These are phyloP conservation scores for Drosophila nigricruria DNA, from an alignment of 2,888 invertebrate species.

Conservation along the genomic window DNA sequence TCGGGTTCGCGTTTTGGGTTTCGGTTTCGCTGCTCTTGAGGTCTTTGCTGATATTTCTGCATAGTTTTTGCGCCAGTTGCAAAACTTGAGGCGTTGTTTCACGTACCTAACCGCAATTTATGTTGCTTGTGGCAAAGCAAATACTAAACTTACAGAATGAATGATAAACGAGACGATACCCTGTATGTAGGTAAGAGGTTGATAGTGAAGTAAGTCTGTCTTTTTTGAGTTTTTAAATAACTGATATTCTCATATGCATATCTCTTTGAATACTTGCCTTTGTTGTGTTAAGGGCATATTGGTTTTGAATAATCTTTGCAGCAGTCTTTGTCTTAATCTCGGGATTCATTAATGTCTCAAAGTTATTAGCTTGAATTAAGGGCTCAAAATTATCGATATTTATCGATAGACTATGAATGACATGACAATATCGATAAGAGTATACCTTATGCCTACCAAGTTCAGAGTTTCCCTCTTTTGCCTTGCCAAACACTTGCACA, in stretches of 20 bases:
- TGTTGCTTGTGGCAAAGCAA: constrained; percentile 60
- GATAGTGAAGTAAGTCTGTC: too few species aligned
- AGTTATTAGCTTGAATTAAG: too few species aligned
- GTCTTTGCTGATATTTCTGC: constrained; percentile 62
- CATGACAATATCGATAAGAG: not conserved
- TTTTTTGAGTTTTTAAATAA: too few species aligned
- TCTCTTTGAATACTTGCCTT: too few species aligned
- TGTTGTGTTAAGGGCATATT: too few species aligned
- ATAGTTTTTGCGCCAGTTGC: constrained; percentile 65
- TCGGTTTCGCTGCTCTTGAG: constrained; percentile 3
- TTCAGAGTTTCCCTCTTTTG: not conserved
- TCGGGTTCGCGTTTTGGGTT: constrained; percentile 8
- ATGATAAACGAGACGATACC: not conserved
- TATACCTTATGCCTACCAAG: not conserved
- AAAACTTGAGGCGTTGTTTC: constrained; percentile 69
- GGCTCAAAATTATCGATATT: too few species aligned
- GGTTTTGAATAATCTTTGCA: too few species aligned
- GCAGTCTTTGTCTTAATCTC: too few species aligned
- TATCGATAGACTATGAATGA: too few species aligned
- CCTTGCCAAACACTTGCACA: not conserved
- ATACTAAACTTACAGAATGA: constrained; percentile 1
- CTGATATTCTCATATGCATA: too few species aligned
- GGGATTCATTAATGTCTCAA: too few species aligned
- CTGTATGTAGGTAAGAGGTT: not conserved
- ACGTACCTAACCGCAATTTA: constrained; percentile 67